A percentile compares a stretch with the other conserved stretches of the same genome.
These are phyloP conservation scores for Leptopterna dolabrata DNA, from an alignment of 2,888 invertebrate genomes.

Conservation along the genomic window DNA sequence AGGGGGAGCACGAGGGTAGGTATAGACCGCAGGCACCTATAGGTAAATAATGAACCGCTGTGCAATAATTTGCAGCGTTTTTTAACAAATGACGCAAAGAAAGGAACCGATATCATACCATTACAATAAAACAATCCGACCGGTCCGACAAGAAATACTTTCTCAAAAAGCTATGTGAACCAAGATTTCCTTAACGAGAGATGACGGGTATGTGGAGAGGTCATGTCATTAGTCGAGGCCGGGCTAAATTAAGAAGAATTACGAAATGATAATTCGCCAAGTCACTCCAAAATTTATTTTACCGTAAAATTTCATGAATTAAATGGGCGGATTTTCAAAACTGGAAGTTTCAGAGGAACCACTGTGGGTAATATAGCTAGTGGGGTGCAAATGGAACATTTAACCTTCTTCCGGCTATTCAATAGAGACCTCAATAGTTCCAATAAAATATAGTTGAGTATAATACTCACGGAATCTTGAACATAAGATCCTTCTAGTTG, in stretches of 20 bases:
- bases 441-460: not conserved
- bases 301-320: not conserved
- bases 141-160: no score
- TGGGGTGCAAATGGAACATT: not conserved
- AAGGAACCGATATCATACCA: not conserved
- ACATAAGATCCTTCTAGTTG: not conserved
- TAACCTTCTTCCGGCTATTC: not conserved
- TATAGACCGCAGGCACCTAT: no score
- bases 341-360: no score
- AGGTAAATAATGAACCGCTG: no score
- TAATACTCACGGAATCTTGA: slow-evolving; percentile 10
- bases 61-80: no score
- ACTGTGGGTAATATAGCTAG: no score
- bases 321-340: no score
- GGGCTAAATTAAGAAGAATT: slow-evolving; percentile 23
- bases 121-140: no score
- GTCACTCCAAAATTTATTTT: not conserved
- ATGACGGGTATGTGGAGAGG: not conserved
- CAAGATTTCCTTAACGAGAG: not conserved
- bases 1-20: no score
- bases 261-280: not conserved
- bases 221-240: slow-evolving; percentile 45
- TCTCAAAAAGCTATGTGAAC: not conserved
- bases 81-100: not conserved
- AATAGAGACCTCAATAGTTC: not conserved